phyloP scores from a whole-genome alignment of 1,140 invertebrate species.

The Brachionus rotundiformis region DNA sequence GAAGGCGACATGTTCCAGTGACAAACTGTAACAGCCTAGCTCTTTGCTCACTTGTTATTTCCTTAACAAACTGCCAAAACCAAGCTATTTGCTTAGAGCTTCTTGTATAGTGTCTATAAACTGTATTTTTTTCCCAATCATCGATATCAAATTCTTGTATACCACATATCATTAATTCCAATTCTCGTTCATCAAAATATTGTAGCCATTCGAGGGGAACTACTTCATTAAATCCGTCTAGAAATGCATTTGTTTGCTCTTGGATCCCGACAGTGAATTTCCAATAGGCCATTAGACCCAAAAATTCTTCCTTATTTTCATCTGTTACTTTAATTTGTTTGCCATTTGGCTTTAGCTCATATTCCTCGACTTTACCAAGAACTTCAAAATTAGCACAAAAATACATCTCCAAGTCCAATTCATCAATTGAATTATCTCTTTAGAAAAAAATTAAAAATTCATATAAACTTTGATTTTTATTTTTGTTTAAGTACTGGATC shows the following conservation, averaged over 20 bases:
- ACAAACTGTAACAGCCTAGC: conserved; percentile 93
- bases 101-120: conserved; percentile 95
- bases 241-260: conserved; percentile 90
- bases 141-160: conserved; percentile 97
- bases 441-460: conserved; percentile 75
- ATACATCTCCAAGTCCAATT: conserved; percentile 85
- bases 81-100: conserved; percentile 94
- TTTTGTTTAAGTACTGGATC: conserved; percentile 73
- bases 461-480: conserved; percentile 60
- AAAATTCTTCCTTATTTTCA: conserved; percentile 95
- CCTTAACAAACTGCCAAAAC: conserved; percentile 95
- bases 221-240: conserved; percentile 90
- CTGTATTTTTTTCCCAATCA: conserved; percentile 93
- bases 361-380: conserved; percentile 83
- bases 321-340: conserved; percentile 85
- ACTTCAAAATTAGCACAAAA: conserved; percentile 94
- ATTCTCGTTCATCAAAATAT: conserved; percentile 95
- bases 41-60: conserved; percentile 94
- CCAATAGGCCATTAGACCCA: conserved; percentile 90
- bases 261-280: conserved; percentile 90
- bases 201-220: conserved; percentile 85
- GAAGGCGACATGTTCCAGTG: conserved; percentile 93
- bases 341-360: conserved; percentile 87
- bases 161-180: conserved; percentile 91
- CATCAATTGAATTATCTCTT: conserved; percentile 73